phyloP scores from a whole-genome alignment of 2,797 vertebrate species.

The Phoeniculus purpureus region DNA sequence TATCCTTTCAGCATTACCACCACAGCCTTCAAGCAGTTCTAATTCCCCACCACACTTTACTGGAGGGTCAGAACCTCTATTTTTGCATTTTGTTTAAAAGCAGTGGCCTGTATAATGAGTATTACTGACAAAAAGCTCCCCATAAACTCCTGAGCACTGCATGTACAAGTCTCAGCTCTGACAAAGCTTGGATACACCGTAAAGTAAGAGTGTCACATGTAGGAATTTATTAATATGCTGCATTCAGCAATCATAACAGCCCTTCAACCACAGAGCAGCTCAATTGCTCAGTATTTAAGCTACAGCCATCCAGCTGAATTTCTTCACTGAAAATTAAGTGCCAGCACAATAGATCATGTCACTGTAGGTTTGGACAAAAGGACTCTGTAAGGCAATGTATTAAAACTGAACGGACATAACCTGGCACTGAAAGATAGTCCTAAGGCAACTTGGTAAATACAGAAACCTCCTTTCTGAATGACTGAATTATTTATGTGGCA shows the following conservation, averaged over 20 bases:
- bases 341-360: background rate
- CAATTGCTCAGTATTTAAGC: background rate
- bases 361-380: background rate
- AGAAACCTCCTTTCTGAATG: background rate
- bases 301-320: background rate
- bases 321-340: constrained; percentile 3
- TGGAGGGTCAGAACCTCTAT: constrained; percentile 47
- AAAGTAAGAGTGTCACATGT: background rate
- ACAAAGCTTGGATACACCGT: background rate
- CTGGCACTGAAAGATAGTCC: background rate
- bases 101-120: constrained; percentile 41
- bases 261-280: background rate
- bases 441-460: background rate
- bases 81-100: constrained; percentile 55
- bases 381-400: background rate
- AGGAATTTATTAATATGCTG: background rate
- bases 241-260: background rate
- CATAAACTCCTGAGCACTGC: background rate
- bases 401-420: background rate
- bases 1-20: constrained; percentile 40
- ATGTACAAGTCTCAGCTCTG: background rate
- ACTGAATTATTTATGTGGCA: background rate
- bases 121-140: constrained; percentile 29
- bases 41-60: constrained; percentile 11
- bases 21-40: constrained; percentile 16